phyloP scores from a whole-genome alignment of 2,113 vertebrate genomes.

The Grammomys surdaster region DNA sequence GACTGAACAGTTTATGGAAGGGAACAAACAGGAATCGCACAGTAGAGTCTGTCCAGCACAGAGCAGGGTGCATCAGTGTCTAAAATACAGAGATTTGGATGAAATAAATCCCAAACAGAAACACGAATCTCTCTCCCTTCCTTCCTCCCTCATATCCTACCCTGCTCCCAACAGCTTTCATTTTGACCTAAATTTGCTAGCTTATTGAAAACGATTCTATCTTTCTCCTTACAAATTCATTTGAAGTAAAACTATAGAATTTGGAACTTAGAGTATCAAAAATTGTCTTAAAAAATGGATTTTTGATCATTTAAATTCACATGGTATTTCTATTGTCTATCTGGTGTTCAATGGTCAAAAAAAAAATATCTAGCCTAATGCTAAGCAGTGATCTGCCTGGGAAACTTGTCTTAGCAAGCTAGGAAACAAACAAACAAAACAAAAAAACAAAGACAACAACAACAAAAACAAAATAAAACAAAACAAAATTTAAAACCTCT shows the following conservation, averaged over 20 bases:
- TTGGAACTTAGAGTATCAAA: constrained; percentile 61
- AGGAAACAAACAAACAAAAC: constrained; percentile 54
- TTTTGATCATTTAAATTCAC: constrained; percentile 66
- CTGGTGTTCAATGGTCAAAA: constrained; percentile 59
- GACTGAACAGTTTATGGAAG: constrained; percentile 78
- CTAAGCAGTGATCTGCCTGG: constrained; percentile 68
- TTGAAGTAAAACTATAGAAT: constrained; percentile 65
- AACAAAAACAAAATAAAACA: neutral
- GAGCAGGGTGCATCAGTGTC: neutral
- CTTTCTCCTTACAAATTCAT: constrained; percentile 72
- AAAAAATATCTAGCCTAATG: constrained; percentile 66
- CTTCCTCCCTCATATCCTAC: neutral
- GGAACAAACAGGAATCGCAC: constrained; percentile 56
- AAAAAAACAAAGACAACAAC: neutral
- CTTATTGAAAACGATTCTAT: constrained; percentile 72
- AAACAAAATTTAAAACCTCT: neutral
- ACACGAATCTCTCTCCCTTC: neutral
- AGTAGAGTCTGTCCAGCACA: constrained; percentile 3
- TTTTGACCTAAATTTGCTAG: constrained; percentile 80
- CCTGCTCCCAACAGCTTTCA: constrained; percentile 61
- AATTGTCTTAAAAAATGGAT: constrained; percentile 67
- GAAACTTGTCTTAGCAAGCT: constrained; percentile 75
- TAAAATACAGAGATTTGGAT: neutral
- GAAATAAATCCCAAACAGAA: constrained; percentile 37
- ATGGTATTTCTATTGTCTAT: constrained; percentile 64